Percentiles rank a stretch among this genome's conserved stretches.
These are phyloP conservation scores for Calliphora vomitoria DNA, from an alignment of 2,888 invertebrate species.

Conservation along the genomic window DNA sequence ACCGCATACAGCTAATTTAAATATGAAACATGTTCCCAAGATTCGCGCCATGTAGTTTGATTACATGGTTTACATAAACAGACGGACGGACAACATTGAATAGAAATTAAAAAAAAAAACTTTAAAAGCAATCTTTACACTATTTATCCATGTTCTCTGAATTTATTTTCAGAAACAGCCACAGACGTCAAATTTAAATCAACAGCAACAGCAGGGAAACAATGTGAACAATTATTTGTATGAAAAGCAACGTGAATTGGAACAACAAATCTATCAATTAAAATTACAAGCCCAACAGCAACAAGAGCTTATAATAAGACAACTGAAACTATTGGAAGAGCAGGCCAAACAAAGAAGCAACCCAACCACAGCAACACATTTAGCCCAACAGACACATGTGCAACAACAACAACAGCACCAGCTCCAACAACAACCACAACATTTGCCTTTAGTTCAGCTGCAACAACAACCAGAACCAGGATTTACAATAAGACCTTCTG, in stretches of 20 bases:
- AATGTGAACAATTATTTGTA: constrained; percentile 80
- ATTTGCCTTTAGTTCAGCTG: constrained; percentile 77
- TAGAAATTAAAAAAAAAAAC: too few relatives aligned
- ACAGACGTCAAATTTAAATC: constrained; percentile 21
- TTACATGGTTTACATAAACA: too few relatives aligned
- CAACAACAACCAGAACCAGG: constrained; percentile 77
- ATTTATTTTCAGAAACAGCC: constrained; percentile 29
- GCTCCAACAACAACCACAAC: constrained; percentile 64
- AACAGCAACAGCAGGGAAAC: constrained; percentile 55
- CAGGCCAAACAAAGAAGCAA: constrained; percentile 82
- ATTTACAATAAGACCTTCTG: constrained; percentile 83
- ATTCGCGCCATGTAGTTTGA: too few relatives aligned
- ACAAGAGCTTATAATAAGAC: constrained; percentile 88
- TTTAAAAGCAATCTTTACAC: too few relatives aligned
- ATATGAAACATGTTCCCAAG: too few relatives aligned
- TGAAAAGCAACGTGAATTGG: constrained; percentile 88
- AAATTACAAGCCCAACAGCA: constrained; percentile 89
- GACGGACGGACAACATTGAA: too few relatives aligned
- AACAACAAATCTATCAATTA: constrained; percentile 89
- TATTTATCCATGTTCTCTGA: neutral
- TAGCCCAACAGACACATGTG: constrained; percentile 32
- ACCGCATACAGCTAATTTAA: too few relatives aligned
- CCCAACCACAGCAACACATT: constrained; percentile 28
- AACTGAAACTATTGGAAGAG: constrained; percentile 87
- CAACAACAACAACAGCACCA: constrained; percentile 44